Evolutionary conservation across 2,797 vertebrate species (phyloP).

Genomic region (Megaceryle alcyon): DNA sequence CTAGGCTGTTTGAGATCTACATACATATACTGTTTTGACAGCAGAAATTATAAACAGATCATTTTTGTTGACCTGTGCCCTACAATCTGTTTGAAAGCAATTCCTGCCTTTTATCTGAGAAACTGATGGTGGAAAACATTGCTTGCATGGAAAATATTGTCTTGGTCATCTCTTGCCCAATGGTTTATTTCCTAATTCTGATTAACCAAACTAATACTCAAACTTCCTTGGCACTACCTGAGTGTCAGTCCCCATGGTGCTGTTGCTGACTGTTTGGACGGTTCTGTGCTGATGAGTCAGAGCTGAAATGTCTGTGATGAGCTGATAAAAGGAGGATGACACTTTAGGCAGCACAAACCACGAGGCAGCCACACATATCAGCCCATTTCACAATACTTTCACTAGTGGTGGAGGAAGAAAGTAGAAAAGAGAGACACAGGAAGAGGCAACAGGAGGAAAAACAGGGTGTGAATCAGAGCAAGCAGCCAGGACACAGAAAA

Average conservation of each 20-base stretch:
- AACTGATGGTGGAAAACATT: neutral
- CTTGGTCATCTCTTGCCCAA: slow-evolving; percentile 5
- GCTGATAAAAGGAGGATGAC: slow-evolving; percentile 6
- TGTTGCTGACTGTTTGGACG: neutral
- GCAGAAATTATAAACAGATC: slow-evolving; percentile 42
- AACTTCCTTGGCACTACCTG: slow-evolving; percentile 25
- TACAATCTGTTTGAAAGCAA: slow-evolving; percentile 37
- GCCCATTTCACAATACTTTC: neutral
- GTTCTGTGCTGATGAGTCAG: neutral
- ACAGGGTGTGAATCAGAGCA: neutral
- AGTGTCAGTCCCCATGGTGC: neutral
- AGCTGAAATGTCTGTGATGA: neutral
- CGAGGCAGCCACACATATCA: neutral
- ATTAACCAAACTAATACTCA: neutral
- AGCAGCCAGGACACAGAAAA: neutral
- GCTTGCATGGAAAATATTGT: slow-evolving; percentile 42
- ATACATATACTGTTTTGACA: slow-evolving; percentile 21
- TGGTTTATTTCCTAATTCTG: slow-evolving; percentile 28
- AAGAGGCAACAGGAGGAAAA: neutral
- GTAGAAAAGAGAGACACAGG: neutral
- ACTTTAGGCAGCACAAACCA: neutral
- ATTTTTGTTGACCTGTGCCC: slow-evolving; percentile 45
- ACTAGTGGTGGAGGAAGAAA: neutral
- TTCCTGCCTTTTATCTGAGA: slow-evolving; percentile 33
- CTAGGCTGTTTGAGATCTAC: neutral